Evolutionary conservation across 1,140 invertebrate species (phyloP).

Genomic region (Melanaphis sacchari): DNA sequence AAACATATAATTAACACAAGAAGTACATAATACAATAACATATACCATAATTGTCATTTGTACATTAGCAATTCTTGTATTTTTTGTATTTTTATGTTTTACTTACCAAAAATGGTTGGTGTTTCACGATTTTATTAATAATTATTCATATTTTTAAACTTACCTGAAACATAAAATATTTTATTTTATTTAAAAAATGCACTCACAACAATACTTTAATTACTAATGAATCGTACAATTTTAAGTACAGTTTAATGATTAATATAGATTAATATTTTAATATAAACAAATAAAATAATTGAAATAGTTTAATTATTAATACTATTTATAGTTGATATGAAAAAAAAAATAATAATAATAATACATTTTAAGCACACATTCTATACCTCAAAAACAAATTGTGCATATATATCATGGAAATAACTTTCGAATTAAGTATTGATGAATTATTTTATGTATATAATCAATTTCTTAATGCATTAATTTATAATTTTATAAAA

Average conservation of each 20-base stretch:
- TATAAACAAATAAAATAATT: neutral
- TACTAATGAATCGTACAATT: neutral
- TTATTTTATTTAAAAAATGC: neutral
- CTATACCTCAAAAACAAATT: neutral
- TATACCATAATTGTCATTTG: neutral
- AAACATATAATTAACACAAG: neutral
- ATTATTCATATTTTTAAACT: neutral
- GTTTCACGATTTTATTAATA: neutral
- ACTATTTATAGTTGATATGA: neutral
- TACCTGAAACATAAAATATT: conserved; percentile 15
- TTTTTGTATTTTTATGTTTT: neutral
- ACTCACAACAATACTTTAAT: neutral
- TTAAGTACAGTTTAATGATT: too few relatives aligned
- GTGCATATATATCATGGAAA: neutral
- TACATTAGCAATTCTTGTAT: neutral
- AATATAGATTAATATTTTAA: neutral
- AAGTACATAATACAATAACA: neutral
- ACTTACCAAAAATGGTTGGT: neutral
- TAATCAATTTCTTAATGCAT: too few relatives aligned
- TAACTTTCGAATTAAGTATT: neutral
- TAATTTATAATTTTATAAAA: neutral
- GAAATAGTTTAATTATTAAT: neutral
- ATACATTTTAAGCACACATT: neutral
- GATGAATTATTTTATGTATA: neutral
- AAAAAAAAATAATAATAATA: neutral